Percentiles rank a stretch among this genome's conserved stretches.
phyloP scores from a whole-genome alignment of 2,888 invertebrate species.

The Gryllus longicercus region DNA sequence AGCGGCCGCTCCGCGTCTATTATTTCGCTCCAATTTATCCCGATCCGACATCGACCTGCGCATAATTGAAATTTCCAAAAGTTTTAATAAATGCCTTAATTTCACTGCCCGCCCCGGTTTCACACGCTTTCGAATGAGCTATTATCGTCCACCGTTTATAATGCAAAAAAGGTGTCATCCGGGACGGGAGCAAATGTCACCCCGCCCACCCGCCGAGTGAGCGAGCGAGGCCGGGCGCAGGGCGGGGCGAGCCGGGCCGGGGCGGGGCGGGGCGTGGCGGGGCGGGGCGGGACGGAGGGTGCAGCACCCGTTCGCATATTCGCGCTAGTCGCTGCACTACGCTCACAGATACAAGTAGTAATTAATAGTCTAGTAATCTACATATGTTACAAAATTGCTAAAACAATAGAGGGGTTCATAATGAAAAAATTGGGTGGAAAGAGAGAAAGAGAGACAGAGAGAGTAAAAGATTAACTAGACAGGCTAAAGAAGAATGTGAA shows the following conservation, averaged over 20 bases:
- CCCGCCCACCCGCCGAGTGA: background rate
- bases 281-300: too few species aligned
- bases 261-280: background rate
- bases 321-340: too few species aligned
- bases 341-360: background rate
- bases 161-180: background rate
- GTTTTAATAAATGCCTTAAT: background rate
- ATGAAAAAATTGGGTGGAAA: background rate
- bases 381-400: background rate
- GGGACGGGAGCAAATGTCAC: background rate
- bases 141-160: background rate
- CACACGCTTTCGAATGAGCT: background rate
- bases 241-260: background rate
- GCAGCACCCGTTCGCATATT: too few species aligned
- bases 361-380: background rate
- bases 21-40: too few species aligned
- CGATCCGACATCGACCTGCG: background rate
- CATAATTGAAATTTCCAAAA: background rate
- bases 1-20: too few species aligned
- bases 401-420: background rate
- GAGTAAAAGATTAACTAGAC: background rate
- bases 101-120: background rate
- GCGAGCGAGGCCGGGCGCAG: background rate
- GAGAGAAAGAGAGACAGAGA: background rate
- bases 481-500: constrained; percentile 3